Percentiles rank a stretch among this genome's conserved stretches.
These are phyloP conservation scores for Idaea dimidiata DNA, from an alignment of 2,888 invertebrate species.

Conservation along the genomic window DNA sequence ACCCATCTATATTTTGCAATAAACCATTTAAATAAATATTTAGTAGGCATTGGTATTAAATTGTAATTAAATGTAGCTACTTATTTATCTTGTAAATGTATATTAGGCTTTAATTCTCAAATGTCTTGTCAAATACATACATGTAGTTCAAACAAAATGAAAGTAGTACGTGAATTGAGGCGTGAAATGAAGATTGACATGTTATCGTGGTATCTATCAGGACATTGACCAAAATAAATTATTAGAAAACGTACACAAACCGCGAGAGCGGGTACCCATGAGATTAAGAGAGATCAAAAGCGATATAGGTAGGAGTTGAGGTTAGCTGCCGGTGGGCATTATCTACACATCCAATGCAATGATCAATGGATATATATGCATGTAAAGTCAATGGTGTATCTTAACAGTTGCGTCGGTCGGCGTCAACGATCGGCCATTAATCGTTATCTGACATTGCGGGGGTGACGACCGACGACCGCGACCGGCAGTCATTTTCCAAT, in stretches of 20 bases:
- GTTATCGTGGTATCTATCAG: conserved; percentile 14
- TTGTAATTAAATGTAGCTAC: not conserved
- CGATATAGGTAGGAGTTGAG: too few species aligned
- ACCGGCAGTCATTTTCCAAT: conserved; percentile 32
- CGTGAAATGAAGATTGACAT: conserved; percentile 15
- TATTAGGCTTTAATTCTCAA: not conserved
- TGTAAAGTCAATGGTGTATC: not conserved
- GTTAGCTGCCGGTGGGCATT: too few species aligned
- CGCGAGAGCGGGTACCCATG: too few species aligned
- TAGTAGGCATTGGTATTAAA: not conserved
- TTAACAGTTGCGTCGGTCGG: not conserved
- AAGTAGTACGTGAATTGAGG: not conserved
- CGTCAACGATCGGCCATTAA: not conserved
- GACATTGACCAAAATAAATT: too few species aligned
- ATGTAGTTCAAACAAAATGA: not conserved
- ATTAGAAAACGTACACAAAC: too few species aligned
- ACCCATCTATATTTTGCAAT: not conserved
- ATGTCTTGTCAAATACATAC: not conserved
- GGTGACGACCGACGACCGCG: conserved; percentile 22
- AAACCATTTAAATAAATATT: not conserved
- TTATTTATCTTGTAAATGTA: not conserved
- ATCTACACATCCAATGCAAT: too few species aligned
- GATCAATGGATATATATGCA: too few species aligned
- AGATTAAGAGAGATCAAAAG: too few species aligned
- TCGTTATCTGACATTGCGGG: conserved; percentile 15